phyloP scores from a whole-genome alignment of 35 echinoderm and acorn worm species.

The Stichopus chloronotus region DNA sequence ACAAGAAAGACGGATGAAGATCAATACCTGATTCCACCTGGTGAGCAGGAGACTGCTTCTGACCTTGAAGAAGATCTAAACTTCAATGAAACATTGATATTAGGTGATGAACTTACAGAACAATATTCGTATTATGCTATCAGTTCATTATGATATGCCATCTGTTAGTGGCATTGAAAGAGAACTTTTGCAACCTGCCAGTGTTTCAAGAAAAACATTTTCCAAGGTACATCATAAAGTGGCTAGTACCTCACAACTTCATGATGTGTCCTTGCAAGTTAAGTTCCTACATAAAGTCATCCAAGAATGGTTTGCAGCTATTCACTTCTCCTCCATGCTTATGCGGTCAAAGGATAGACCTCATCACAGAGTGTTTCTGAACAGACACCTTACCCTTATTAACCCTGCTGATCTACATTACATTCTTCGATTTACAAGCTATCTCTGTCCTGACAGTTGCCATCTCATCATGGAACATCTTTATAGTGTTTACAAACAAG shows the following conservation, averaged over 20 bases:
- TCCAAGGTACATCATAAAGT: not conserved
- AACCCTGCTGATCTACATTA: conserved; percentile 15
- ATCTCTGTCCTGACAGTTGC: not conserved
- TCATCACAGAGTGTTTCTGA: not conserved
- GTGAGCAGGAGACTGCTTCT: too few relatives aligned
- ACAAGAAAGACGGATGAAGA: too few relatives aligned
- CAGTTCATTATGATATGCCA: too few relatives aligned
- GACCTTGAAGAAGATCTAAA: too few relatives aligned
- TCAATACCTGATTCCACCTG: too few relatives aligned
- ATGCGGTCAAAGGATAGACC: not conserved
- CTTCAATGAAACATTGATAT: too few relatives aligned
- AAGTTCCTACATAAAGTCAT: conserved; percentile 3
- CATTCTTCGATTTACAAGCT: conserved; percentile 1
- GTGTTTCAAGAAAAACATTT: not conserved
- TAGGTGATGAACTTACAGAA: too few relatives aligned
- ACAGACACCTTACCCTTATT: not conserved
- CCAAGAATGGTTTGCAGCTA: conserved; percentile 16
- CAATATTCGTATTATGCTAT: too few relatives aligned
- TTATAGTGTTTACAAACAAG: not conserved
- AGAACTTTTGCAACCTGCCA: not conserved
- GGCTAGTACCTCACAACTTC: not conserved
- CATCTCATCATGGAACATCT: conserved; percentile 25
- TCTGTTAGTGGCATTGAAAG: too few relatives aligned
- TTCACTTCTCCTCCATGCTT: not conserved
- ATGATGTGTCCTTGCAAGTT: not conserved